Evolutionary conservation across 2,888 invertebrate genomes (phyloP).

Genomic region (Cremastobaeus sp.): DNA sequence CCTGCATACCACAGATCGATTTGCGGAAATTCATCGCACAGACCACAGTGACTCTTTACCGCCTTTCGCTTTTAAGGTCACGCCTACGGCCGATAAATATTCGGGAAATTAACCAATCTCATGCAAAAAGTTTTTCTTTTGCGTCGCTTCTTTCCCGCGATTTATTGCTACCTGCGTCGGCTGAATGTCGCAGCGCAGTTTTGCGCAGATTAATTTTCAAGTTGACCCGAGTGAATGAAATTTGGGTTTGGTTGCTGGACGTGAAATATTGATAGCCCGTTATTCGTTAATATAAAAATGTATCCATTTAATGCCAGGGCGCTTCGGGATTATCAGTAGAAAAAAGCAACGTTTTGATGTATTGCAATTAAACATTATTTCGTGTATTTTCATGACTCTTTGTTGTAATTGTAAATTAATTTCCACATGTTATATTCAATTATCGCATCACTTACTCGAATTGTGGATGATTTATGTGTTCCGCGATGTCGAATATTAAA

Average conservation of each 20-base stretch:
- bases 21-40: constrained; percentile 47
- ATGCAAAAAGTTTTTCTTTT: constrained; percentile 49
- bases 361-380: too few relatives aligned
- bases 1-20: constrained; percentile 53
- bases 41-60: constrained; percentile 50
- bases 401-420: too few relatives aligned
- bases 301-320: too few relatives aligned
- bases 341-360: too few relatives aligned
- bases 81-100: constrained; percentile 53
- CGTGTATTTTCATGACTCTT: too few relatives aligned
- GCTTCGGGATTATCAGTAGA: too few relatives aligned
- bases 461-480: constrained; percentile 12
- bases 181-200: constrained; percentile 30
- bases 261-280: constrained; percentile 23
- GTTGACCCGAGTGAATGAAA: constrained; percentile 27
- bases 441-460: constrained; percentile 7
- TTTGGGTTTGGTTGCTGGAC: neutral
- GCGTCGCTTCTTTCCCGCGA: constrained; percentile 26
- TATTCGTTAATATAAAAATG: constrained; percentile 33
- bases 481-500: constrained; percentile 28
- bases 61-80: constrained; percentile 57
- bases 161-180: constrained; percentile 25
- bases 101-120: constrained; percentile 50
- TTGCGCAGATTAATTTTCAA: constrained; percentile 21
- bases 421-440: too few relatives aligned